phyloP scores from a whole-genome alignment of 2,888 invertebrate genomes.

The Onthophagus sagittarius region DNA sequence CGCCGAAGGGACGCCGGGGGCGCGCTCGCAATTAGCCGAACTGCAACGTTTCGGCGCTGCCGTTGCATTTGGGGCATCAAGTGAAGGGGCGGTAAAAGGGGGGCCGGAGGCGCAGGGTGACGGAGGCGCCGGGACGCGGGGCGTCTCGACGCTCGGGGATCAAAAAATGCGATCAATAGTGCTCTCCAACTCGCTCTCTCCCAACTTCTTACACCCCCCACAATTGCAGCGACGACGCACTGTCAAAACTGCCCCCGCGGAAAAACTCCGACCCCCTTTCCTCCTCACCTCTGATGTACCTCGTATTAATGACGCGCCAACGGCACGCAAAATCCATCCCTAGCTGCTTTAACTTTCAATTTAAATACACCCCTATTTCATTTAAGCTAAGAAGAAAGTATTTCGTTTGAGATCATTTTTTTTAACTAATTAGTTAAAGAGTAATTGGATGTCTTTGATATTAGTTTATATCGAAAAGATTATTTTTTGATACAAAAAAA shows the following conservation, averaged over 20 bases:
- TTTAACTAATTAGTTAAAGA: too few relatives aligned
- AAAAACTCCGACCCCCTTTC: conserved; percentile 22
- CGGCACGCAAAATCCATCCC: background rate
- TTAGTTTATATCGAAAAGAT: too few relatives aligned
- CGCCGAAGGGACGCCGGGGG: background rate
- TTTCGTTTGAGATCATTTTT: too few relatives aligned
- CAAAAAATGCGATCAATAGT: conserved; percentile 53
- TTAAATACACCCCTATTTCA: too few relatives aligned
- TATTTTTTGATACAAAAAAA: background rate
- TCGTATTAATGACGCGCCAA: conserved; percentile 5
- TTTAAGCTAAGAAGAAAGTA: too few relatives aligned
- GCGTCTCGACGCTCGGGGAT: conserved; percentile 45
- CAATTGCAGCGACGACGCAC: conserved; percentile 50
- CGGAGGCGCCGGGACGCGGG: conserved; percentile 34
- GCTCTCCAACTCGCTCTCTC: conserved; percentile 31
- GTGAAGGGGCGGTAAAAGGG: conserved; percentile 17
- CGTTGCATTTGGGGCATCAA: conserved; percentile 31
- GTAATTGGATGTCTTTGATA: too few relatives aligned
- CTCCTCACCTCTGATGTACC: background rate
- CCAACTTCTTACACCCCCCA: conserved; percentile 48
- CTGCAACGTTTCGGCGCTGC: conserved; percentile 34
- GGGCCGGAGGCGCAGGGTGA: conserved; percentile 27
- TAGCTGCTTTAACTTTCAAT: too few relatives aligned
- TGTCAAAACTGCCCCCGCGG: conserved; percentile 46
- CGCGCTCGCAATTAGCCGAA: conserved; percentile 29